These are phyloP conservation scores for Catharus fuscescens DNA, from an alignment of 2,113 vertebrate species.

Conservation along the genomic window DNA sequence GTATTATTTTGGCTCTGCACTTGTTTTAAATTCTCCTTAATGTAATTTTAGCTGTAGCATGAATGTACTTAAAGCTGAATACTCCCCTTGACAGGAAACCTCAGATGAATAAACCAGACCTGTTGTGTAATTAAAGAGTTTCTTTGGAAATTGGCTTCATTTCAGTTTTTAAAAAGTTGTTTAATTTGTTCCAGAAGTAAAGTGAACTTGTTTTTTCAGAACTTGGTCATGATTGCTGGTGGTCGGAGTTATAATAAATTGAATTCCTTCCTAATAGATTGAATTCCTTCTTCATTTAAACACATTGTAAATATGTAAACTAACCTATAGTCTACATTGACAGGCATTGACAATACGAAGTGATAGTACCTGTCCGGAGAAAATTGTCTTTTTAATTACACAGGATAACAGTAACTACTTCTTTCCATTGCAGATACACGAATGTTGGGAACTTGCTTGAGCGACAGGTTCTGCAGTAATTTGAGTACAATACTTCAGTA, in stretches of 20 bases:
- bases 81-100: background rate
- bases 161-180: conserved; percentile 19
- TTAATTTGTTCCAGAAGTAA: conserved; percentile 28
- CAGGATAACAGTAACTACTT: background rate
- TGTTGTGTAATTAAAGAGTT: conserved; percentile 10
- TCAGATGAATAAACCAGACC: background rate
- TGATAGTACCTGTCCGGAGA: background rate
- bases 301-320: background rate
- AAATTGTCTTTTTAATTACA: background rate
- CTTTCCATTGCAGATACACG: background rate
- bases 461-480: background rate
- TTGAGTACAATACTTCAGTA: background rate
- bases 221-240: background rate
- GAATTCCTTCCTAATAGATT: background rate
- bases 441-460: background rate
- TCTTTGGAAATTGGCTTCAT: conserved; percentile 4
- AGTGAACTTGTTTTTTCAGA: conserved; percentile 12
- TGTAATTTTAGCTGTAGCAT: background rate
- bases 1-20: background rate
- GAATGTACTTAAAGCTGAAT: background rate
- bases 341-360: background rate
- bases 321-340: background rate
- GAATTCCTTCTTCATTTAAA: background rate
- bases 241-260: background rate
- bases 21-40: conserved; percentile 3